A percentile compares a stretch with the other conserved stretches of the same genome.
Conservation (phyloP, 1,140 invertebrate genomes). For the Drosophila dunni region DNA sequence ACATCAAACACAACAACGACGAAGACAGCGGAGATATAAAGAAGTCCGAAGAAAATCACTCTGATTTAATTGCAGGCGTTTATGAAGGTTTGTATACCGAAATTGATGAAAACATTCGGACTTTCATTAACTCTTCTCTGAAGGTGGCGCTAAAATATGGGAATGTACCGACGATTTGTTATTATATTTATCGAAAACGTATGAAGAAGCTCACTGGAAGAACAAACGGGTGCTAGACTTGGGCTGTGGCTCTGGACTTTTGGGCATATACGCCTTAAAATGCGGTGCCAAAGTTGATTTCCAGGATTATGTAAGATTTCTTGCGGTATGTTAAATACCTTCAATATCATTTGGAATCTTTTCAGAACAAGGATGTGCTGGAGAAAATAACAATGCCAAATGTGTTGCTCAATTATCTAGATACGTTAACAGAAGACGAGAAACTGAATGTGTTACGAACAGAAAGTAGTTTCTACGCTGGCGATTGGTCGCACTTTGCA, state of each 20-base stretch:
- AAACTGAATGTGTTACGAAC: conserved; percentile 75
- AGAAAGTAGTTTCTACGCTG: conserved; percentile 89
- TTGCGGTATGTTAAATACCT: conserved; percentile 17
- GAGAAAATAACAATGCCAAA: conserved; percentile 90
- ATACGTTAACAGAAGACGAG: conserved; percentile 82
- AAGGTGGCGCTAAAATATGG: conserved; percentile 95
- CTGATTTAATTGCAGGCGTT: conserved; percentile 89
- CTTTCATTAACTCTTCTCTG: conserved; percentile 14
- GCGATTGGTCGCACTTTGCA: conserved; percentile 91
- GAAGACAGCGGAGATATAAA: conserved; percentile 84
- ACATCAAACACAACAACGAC: conserved; percentile 74
- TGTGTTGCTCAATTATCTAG: conserved; percentile 88
- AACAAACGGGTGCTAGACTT: conserved; percentile 90
- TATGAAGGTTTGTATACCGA: conserved; percentile 88
- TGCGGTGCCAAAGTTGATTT: conserved; percentile 90
- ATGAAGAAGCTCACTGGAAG: conserved; percentile 40
- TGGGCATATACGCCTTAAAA: conserved; percentile 90
- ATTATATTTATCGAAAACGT: conserved; percentile 86
- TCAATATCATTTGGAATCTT: conserved; percentile 4
- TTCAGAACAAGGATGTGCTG: conserved; percentile 76
- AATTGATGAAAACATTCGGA: no score
- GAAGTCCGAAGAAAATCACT: conserved; percentile 88
- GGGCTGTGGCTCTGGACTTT: conserved; percentile 93
- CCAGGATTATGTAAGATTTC: conserved; percentile 93
- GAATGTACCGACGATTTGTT: conserved; percentile 93